Conservation (phyloP, 2,797 vertebrate genomes). For the Centroberyx gerrardi region DNA sequence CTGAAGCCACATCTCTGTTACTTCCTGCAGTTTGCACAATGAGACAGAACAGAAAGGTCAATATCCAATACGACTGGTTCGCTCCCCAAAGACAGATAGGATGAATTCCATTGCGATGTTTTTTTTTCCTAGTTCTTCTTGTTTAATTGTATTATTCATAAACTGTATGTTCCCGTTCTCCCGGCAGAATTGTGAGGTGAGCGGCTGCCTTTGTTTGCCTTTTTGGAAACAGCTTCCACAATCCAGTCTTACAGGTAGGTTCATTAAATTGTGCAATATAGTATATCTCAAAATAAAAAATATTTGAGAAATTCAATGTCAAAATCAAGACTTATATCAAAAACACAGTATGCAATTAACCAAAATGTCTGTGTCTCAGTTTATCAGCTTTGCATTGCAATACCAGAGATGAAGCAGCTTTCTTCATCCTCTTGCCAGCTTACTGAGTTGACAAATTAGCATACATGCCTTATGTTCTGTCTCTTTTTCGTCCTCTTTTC, state of each 20-base stretch:
- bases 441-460: constrained; percentile 73
- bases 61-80: neutral
- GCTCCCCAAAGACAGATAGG: constrained; percentile 15
- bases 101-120: constrained; percentile 13
- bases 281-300: neutral
- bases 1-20: constrained; percentile 19
- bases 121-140: constrained; percentile 5
- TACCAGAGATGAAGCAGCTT: constrained; percentile 63
- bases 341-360: constrained; percentile 46
- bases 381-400: constrained; percentile 39
- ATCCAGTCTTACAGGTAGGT: neutral
- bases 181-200: neutral
- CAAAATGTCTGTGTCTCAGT: constrained; percentile 39
- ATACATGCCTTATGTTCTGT: constrained; percentile 72
- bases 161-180: constrained; percentile 6
- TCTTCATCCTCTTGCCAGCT: constrained; percentile 69
- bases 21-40: constrained; percentile 22
- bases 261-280: neutral
- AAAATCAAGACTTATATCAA: constrained; percentile 26
- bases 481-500: constrained; percentile 66
- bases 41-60: constrained; percentile 10
- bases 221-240: neutral
- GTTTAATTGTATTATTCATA: constrained; percentile 39
- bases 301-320: neutral
- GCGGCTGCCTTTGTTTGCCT: constrained; percentile 2